These are phyloP conservation scores for Cercocebus atys DNA, from an alignment of 2,113 vertebrate species.

Conservation along the genomic window DNA sequence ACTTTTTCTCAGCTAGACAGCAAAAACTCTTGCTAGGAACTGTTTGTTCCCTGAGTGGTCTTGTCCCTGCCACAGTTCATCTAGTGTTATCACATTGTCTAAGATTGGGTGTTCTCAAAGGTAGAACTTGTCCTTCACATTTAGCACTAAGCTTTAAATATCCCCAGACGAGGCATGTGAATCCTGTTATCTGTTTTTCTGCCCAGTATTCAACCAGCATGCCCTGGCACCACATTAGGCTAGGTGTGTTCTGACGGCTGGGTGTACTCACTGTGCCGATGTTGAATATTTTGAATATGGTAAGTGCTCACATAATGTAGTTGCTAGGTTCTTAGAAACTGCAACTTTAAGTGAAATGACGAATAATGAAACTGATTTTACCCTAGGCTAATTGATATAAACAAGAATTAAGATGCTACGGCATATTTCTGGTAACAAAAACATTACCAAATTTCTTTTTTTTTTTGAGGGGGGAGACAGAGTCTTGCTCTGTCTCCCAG, in stretches of 20 bases:
- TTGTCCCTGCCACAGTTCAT: neutral
- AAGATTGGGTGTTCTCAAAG: neutral
- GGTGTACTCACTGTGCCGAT: neutral
- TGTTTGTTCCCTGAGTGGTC: neutral
- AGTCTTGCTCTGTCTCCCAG: no score
- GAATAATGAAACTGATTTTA: neutral
- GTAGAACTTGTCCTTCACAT: neutral
- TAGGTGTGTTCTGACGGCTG: neutral
- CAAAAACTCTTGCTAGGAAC: neutral
- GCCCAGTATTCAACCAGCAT: neutral
- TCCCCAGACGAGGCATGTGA: neutral
- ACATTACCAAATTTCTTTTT: neutral
- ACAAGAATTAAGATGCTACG: neutral
- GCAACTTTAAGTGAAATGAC: neutral
- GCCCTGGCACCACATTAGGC: neutral
- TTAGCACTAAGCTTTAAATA: neutral
- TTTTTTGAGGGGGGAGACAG: no score
- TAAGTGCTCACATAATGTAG: neutral
- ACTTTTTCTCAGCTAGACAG: neutral
- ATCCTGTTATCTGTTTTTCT: neutral
- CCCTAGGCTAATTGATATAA: neutral
- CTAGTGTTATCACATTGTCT: neutral
- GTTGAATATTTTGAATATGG: neutral
- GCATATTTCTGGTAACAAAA: neutral
- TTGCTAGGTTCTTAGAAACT: neutral